phyloP scores from a whole-genome alignment of 2,888 invertebrate species.

The Hedychridium roseum region DNA sequence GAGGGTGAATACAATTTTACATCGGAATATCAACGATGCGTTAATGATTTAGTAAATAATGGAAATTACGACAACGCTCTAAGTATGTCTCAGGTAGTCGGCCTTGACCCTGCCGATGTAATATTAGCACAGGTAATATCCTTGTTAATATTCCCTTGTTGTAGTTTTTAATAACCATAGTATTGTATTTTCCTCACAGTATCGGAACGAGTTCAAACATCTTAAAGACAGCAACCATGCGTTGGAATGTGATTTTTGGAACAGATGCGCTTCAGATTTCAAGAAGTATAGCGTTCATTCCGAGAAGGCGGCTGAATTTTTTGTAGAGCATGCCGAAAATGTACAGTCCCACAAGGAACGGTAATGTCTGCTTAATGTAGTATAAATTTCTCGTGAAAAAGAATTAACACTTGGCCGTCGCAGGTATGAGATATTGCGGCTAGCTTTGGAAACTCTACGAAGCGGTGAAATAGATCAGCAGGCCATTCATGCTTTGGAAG shows the following conservation, averaged over 20 bases:
- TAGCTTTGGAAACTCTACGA: conserved; percentile 53
- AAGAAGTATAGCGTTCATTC: conserved; percentile 70
- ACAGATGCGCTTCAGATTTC: conserved; percentile 71
- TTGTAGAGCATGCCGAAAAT: conserved; percentile 67
- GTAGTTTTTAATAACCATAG: neutral
- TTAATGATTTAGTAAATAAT: conserved; percentile 66
- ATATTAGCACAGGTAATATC: conserved; percentile 53
- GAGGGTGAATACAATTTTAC: conserved; percentile 65
- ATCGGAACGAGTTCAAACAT: conserved; percentile 61
- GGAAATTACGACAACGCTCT: conserved; percentile 69
- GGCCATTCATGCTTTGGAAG: conserved; percentile 53
- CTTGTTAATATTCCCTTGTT: neutral
- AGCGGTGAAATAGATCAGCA: conserved; percentile 42
- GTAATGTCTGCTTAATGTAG: conserved; percentile 23
- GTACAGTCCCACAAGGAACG: conserved; percentile 59
- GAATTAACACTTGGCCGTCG: neutral
- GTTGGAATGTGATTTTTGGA: conserved; percentile 64
- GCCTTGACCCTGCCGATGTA: conserved; percentile 47
- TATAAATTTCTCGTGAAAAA: neutral
- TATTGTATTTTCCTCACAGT: conserved; percentile 32
- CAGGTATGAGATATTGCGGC: conserved; percentile 53
- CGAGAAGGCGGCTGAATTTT: conserved; percentile 72
- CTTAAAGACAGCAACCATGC: conserved; percentile 60
- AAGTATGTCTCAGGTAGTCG: conserved; percentile 66
- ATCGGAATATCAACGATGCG: conserved; percentile 67